Conservation (phyloP, 2,888 invertebrate genomes). For the Drosophila leonis region DNA sequence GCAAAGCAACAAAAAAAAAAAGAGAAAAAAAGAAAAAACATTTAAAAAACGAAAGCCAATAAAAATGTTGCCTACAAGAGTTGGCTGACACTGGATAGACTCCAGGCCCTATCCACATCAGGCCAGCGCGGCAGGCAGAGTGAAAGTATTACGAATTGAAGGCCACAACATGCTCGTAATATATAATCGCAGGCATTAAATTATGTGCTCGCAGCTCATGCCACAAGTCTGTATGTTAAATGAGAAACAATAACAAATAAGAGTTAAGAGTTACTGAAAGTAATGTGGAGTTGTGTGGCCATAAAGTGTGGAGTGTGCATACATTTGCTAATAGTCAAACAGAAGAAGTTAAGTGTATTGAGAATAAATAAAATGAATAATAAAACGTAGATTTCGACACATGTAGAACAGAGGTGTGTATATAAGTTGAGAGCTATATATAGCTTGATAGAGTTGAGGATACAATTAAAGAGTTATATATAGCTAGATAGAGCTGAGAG, state of each 20-base stretch:
- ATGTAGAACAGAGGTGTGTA: no score
- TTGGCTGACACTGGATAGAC: constrained; percentile 30
- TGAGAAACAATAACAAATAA: constrained; percentile 9
- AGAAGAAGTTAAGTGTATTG: background rate
- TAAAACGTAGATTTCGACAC: no score
- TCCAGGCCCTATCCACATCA: background rate
- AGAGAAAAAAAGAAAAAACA: constrained; percentile 26
- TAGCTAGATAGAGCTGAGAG: no score
- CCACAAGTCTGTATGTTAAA: constrained; percentile 9
- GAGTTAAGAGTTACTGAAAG: background rate
- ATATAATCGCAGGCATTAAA: constrained; percentile 34
- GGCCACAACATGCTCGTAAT: constrained; percentile 44
- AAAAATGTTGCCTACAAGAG: constrained; percentile 56
- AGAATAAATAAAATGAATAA: background rate
- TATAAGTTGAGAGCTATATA: no score
- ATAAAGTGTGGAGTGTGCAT: no score
- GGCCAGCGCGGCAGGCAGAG: constrained; percentile 19
- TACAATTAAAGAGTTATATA: no score
- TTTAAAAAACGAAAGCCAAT: constrained; percentile 62
- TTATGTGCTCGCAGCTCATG: constrained; percentile 1
- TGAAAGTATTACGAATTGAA: constrained; percentile 54
- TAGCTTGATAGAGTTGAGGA: no score
- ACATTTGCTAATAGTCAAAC: background rate
- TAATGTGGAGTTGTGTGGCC: background rate
- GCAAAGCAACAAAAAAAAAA: constrained; percentile 21